Percentiles rank a stretch among this genome's conserved stretches.
phyloP scores from a whole-genome alignment of 2,888 invertebrate genomes.

The Apotomis turbidana region DNA sequence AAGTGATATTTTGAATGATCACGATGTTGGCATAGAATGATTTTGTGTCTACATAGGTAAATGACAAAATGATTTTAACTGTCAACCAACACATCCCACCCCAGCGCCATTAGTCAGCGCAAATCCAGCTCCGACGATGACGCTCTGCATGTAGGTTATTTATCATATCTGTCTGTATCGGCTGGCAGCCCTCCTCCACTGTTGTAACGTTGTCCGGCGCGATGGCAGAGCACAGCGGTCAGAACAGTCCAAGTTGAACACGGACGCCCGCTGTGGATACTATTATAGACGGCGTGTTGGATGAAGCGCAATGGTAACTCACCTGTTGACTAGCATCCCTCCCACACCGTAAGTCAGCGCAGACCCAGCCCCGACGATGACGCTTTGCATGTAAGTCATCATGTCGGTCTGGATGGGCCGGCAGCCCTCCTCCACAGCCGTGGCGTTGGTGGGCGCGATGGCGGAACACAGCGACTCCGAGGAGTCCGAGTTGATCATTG shows the following conservation, averaged over 20 bases:
- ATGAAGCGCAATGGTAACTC: slow-evolving; percentile 44
- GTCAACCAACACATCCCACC: slow-evolving; percentile 60
- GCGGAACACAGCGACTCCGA: slow-evolving; percentile 69
- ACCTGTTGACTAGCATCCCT: slow-evolving; percentile 70
- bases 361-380: slow-evolving; percentile 86
- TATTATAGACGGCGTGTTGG: slow-evolving; percentile 91
- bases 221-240: slow-evolving; percentile 72
- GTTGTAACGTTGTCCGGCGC: slow-evolving; percentile 52
- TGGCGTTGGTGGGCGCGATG: slow-evolving; percentile 57
- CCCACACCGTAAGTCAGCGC: slow-evolving; percentile 86
- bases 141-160: slow-evolving; percentile 87
- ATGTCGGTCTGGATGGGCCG: slow-evolving; percentile 79
- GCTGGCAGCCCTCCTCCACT: slow-evolving; percentile 57
- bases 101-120: slow-evolving; percentile 84
- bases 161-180: slow-evolving; percentile 80
- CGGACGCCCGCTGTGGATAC: slow-evolving; percentile 93
- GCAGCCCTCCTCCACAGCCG: slow-evolving; percentile 53
- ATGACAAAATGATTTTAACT: no score
- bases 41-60: no score
- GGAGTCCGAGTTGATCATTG: slow-evolving; percentile 82
- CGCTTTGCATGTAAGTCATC: slow-evolving; percentile 87
- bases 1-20: no score
- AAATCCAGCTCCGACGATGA: slow-evolving; percentile 85
- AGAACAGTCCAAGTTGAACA: slow-evolving; percentile 75
- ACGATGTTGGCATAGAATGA: no score